Base-by-base conservation (phyloP, 1,140 invertebrate genomes). In the Eupeodes corollae region DNA sequence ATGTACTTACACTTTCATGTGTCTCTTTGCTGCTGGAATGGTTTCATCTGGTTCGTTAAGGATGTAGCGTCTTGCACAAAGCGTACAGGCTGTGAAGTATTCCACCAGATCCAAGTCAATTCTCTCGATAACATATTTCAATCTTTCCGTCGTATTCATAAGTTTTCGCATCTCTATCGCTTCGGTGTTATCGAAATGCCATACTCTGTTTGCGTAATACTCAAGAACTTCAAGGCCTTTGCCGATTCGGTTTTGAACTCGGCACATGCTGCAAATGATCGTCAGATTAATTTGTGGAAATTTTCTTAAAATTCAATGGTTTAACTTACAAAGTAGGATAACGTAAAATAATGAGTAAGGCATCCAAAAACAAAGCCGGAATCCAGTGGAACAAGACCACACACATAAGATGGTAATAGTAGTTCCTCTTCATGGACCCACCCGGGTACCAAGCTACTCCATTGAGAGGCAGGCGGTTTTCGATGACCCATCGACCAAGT, bases 361-460 rank as follows among this genome's bases (percentile, higher is more conserved):
- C 68, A 54, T 94, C 91, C 35, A 91, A 74, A 44, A 91, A 63
- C 33, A 91, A 75, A 11, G 89, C 90, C 1, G 90, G 90, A 35
- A 93, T 68, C 70, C 83, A 81, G 58, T 93, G 90, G 62, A 89
- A 88, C 18, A 92, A 72, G 6, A 91, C 63, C 42, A 87, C 79
- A 57, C 83, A 87, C 34, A 92, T 77, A 50, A 82, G 80, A 59
- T 93, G 88, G 42, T 82, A 58, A 2, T 84, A 57, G 53, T 80
- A 75, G 19, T 79, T 84, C 48, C 78, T 82, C 58, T 91, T 92
- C 84, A 94, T 91, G 1, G 82, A 86, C 5, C 88, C 87, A 31
- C 86, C 86, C 0, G 89, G 89, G 68, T 91, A 91, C 86, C 86
- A 89, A n/a, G 82, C 80, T 1, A 86, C 79, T 8, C 79, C 79